Percentiles rank a stretch among this genome's conserved stretches.
phyloP scores from a whole-genome alignment of 2,113 vertebrate species.

The Xenopus borealis region DNA sequence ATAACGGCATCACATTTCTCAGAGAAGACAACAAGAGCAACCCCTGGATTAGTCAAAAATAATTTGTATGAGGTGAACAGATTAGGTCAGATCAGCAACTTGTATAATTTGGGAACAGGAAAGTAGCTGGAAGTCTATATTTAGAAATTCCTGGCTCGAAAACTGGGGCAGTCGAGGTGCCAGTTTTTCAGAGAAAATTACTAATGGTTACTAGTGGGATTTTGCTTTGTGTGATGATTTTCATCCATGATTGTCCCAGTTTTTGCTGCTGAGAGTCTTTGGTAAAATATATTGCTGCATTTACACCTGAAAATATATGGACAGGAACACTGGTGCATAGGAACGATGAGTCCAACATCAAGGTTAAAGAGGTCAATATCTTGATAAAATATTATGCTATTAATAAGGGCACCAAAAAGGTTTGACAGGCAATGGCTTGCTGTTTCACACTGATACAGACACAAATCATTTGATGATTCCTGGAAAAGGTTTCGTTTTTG shows the following conservation, averaged over 20 bases:
- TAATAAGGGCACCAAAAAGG: background rate
- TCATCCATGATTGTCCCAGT: conserved; percentile 17
- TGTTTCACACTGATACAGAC: too few relatives aligned
- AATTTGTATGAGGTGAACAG: background rate
- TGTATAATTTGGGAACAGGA: background rate
- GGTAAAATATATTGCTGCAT: background rate
- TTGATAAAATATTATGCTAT: background rate
- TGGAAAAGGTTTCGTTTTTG: background rate
- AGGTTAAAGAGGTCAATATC: background rate
- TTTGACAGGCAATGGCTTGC: background rate
- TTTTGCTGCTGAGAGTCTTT: conserved; percentile 18
- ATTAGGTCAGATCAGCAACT: background rate
- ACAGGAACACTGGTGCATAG: conserved; percentile 11
- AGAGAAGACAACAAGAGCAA: too few relatives aligned
- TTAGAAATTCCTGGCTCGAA: background rate
- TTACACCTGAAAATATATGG: background rate
- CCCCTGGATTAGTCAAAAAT: background rate
- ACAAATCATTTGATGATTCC: background rate
- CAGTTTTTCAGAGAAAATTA: conserved; percentile 5
- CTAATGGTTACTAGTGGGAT: conserved; percentile 14
- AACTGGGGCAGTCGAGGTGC: conserved; percentile 1
- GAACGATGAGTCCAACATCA: conserved; percentile 1
- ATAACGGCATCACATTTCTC: too few relatives aligned
- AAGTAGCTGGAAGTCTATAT: background rate
- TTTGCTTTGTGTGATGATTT: background rate